Conservation (phyloP, 2,113 vertebrate species). For the Calyptomena viridis region DNA sequence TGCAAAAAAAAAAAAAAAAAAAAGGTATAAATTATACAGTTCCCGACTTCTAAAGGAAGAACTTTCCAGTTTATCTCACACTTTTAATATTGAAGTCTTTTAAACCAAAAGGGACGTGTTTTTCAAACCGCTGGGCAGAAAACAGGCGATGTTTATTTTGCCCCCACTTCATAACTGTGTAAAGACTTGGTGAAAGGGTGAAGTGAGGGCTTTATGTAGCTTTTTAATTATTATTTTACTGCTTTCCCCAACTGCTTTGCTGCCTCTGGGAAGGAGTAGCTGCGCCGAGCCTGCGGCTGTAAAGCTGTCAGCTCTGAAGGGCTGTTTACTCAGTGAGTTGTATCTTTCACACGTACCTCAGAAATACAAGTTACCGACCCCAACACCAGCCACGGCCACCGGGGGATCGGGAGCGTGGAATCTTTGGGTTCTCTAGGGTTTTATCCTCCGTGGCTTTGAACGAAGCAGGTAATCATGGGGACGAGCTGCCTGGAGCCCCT, state of each 20-base stretch:
- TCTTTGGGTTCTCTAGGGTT: rapidly evolving
- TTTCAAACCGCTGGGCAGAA: background rate
- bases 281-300: background rate
- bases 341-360: constrained; percentile 29
- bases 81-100: background rate
- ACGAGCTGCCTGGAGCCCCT: background rate
- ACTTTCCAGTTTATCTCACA: background rate
- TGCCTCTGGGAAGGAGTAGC: background rate
- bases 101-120: background rate
- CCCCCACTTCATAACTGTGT: background rate
- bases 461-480: background rate
- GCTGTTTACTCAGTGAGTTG: background rate
- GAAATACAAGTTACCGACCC: background rate
- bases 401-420: rapidly evolving
- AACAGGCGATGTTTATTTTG: background rate
- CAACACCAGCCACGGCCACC: background rate
- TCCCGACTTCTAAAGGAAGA: background rate
- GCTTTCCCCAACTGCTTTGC: background rate
- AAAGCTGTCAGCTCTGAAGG: constrained; percentile 49
- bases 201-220: background rate
- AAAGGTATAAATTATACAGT: background rate
- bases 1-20: background rate
- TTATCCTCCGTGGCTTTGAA: background rate
- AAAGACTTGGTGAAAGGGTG: background rate
- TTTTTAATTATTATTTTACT: background rate